Base-by-base conservation (phyloP, 1,140 invertebrate species). In the Leptopilina boulardi region DNA sequence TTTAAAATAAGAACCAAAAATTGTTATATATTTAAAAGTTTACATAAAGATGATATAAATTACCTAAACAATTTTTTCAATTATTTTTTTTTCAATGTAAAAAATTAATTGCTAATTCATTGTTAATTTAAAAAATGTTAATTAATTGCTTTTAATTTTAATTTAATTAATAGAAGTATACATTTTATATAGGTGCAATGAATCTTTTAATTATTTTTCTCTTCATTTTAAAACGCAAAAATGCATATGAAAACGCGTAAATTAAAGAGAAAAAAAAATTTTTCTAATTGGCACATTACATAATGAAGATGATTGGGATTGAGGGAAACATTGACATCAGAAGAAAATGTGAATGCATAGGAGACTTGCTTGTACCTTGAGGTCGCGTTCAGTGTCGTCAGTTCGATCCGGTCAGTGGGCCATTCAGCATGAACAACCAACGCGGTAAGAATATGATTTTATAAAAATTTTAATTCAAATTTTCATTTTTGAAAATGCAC, bases 371-470 rank as follows among this genome's bases (percentile, higher is more conserved):
- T 89, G 85, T 88, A 86, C 86, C 85, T 86, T 85, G 84, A 87
- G 78, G 85, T 84, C 88, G 83, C 88, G 83, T 66, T 89, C 85
- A 85, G 87, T 89, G 89, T 89, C 86, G 86, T 88, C 88, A 90
- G 88, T 90, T 89, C 87, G 87, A 87, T 88, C 83, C 84, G 88
- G 86, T 88, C 87, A 89, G 81, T 90, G 86, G 87, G 87, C 86
- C 87, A 89, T 86, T 86, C 85, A 90, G 85, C 86, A 90, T 90
- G 89, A 90, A 85, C 83, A 85, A 87, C 80, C 82, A 86, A 77
- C 83, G 84, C 77, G 79, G 85, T 89, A 81, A 87, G 88, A 87
- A 78, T 77, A 81, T 79, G 77, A n/a, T n/a, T 38, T 8, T 6
- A 6, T 77, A 75, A 78, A 82, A 74, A 66, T 18, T 66, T 30